Evolutionary conservation across 2,888 invertebrate species (phyloP).

Genomic region (Aelia acuminata): DNA sequence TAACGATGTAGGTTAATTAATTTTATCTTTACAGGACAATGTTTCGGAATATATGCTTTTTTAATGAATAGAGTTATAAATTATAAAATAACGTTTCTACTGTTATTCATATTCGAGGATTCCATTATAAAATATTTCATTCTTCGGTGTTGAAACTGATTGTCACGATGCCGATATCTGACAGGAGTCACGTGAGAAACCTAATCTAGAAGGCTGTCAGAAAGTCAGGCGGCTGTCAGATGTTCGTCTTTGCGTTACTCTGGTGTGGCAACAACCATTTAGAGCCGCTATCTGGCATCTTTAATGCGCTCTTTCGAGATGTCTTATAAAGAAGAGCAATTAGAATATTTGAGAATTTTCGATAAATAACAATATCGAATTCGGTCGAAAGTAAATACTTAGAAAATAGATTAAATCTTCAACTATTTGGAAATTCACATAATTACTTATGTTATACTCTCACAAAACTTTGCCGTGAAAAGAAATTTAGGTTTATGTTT

Average conservation of each 20-base stretch:
- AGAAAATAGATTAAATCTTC: neutral
- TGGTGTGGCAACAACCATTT: constrained; percentile 36
- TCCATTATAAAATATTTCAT: constrained; percentile 1
- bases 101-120: constrained; percentile 30
- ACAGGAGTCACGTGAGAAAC: constrained; percentile 31
- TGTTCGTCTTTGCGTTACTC: constrained; percentile 23
- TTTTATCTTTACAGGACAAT: no score
- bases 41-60: no score
- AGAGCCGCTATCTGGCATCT: neutral
- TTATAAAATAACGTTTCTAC: no score
- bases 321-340: neutral
- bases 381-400: neutral
- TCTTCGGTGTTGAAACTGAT: constrained; percentile 21
- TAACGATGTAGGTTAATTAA: no score
- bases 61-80: no score
- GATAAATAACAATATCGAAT: neutral
- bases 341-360: neutral
- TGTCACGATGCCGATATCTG: constrained; percentile 41
- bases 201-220: constrained; percentile 34
- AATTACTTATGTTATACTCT: no score
- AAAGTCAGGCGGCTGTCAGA: constrained; percentile 26
- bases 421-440: neutral
- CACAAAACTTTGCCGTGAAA: no score
- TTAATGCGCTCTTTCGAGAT: neutral
- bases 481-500: no score